phyloP scores from a whole-genome alignment of 2,797 vertebrate species.

The Gallinago stenura region DNA sequence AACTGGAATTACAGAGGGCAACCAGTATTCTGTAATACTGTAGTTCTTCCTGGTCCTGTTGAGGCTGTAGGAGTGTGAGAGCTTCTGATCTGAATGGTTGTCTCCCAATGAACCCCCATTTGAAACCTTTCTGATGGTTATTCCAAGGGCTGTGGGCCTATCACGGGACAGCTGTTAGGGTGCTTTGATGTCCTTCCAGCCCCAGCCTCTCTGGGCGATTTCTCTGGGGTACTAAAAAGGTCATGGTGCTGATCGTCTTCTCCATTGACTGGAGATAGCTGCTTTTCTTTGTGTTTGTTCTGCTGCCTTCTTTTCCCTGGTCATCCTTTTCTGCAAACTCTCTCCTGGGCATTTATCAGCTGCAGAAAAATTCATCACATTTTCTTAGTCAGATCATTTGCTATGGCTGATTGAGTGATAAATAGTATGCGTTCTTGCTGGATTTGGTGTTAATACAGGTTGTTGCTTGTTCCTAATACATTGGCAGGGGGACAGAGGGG shows the following conservation, averaged over 20 bases:
- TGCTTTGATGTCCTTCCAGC: neutral
- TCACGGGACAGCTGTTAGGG: neutral
- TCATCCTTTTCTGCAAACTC: neutral
- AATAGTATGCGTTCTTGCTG: neutral
- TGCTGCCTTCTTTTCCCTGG: neutral
- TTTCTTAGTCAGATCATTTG: constrained; percentile 43
- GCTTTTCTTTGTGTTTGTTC: neutral
- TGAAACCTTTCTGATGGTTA: neutral
- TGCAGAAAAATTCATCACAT: constrained; percentile 3
- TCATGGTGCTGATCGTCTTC: neutral
- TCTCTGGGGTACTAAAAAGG: neutral
- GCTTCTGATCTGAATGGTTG: neutral
- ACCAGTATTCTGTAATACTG: neutral
- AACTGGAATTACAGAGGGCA: neutral
- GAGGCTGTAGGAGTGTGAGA: neutral
- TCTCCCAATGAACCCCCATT: neutral
- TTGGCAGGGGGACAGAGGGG: no score
- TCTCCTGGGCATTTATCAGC: constrained; percentile 40
- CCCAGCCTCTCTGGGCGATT: neutral
- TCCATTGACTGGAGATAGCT: neutral
- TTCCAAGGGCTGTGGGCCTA: neutral
- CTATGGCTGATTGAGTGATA: constrained; percentile 6
- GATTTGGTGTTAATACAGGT: neutral
- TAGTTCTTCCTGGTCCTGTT: neutral
- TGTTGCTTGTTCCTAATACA: neutral